Conservation (phyloP, 2,113 vertebrate genomes). For the Perognathus longimembris region DNA sequence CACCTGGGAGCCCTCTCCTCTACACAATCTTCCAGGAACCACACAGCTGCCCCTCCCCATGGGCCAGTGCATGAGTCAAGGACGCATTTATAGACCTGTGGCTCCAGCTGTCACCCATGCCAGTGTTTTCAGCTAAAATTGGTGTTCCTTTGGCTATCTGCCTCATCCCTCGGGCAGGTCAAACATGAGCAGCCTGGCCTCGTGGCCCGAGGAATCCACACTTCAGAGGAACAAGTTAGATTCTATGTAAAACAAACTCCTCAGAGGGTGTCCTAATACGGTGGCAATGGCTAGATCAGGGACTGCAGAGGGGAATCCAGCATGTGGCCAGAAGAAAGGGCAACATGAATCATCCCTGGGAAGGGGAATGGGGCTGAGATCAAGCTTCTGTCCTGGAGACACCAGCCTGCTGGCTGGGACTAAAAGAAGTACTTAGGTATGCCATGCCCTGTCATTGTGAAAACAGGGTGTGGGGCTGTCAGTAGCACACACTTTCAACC, state of each 20-base stretch:
- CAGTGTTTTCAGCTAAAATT: conserved; percentile 78
- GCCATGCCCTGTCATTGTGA: neutral
- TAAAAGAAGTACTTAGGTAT: too few species aligned
- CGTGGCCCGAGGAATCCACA: neutral
- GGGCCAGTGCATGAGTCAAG: conserved; percentile 75
- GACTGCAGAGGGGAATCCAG: neutral
- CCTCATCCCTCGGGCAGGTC: conserved; percentile 76
- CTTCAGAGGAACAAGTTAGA: neutral
- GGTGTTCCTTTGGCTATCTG: conserved; percentile 80
- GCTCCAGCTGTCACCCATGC: conserved; percentile 78
- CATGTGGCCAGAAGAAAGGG: neutral
- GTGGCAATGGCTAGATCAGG: neutral
- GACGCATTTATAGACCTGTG: conserved; percentile 74
- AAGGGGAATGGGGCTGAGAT: rapidly evolving
- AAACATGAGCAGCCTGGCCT: conserved; percentile 53
- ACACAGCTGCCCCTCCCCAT: conserved; percentile 58
- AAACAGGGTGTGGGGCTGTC: neutral
- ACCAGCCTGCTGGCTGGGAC: too few species aligned
- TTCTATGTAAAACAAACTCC: neutral
- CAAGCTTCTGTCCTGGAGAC: neutral
- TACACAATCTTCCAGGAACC: conserved; percentile 74
- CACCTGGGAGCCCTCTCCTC: conserved; percentile 70
- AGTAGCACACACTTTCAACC: neutral
- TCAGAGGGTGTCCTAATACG: neutral
- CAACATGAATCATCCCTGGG: neutral